Evolutionary conservation across 2,888 invertebrate genomes (phyloP), one percentile per base, ranked within the genome.

Genomic region (Thymelicus sylvestris): DNA sequence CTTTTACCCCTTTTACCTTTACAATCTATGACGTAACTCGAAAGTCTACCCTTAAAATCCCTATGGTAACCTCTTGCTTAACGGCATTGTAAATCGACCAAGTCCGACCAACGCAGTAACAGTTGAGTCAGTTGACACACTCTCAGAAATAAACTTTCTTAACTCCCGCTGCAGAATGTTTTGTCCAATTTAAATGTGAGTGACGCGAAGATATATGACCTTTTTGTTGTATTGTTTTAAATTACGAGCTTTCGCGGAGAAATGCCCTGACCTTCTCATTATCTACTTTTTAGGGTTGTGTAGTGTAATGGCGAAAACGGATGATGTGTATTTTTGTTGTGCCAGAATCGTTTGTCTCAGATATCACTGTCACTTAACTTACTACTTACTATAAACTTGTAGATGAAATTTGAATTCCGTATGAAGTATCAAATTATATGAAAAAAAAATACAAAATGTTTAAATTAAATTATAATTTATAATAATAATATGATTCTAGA

Each of bases 131-230:
- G 63, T 59, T 48, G 69, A 69, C 69, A 64, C 57, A 59, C 69
- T 69, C 64, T 64, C 63, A 57, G 55, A 63, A 64, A 39, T 39
- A 57, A 63, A 69, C 69, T 69, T 69, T 69, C 69, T 57, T 38
- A 63, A 69, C 48, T 69, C 69, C 69, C 69, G 69, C 64, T 69
- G 69, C 59, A 48, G 55, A 62, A 57, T 57, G 47, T 63, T 69
- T 70, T 59, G 64, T 70, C 59, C 55, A 70, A 69, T 69, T 64
- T 69, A 63, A 69, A 69, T 64, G 69, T 69, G 64, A 59, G 47
- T 63, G 63, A 63, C 69, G 24, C 50, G 63, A 62, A 44, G 61
- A 67, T 59, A 63, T 39, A 64, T 50, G 64, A 69, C 64, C 69
- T 69, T 69, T 64, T 24, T 19, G 64, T 57, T 64, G 63, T 60